Base-by-base conservation (phyloP, 2,113 vertebrate genomes). In the Cololabis saira region DNA sequence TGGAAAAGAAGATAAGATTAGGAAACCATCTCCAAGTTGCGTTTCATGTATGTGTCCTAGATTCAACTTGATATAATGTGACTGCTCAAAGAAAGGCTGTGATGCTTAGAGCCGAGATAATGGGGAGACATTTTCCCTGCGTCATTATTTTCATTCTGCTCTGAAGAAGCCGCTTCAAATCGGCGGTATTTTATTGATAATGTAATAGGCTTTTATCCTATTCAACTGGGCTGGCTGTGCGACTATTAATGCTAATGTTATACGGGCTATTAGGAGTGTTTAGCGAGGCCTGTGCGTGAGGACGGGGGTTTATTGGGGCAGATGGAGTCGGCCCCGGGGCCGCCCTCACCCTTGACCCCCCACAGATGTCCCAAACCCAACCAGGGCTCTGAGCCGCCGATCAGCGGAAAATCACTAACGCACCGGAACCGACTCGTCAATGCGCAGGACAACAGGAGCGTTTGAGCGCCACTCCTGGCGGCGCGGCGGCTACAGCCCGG, bases 281-380 rank as follows among this genome's bases (percentile, higher is more conserved):
- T 81, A 87, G 84, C 74, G n/a, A 57, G 69, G 17, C 80, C 33
- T 78, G 62, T 72, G 81, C 84, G 60, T 80, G 78, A 65, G 82
- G 84, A 87, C 55, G 71, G 61, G 88, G 75, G 82, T 77, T 92
- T 91, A 90, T 88, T 81, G 67, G 90, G 90, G 92, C 96, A 98
- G 96, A 96, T 98, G 96, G 96, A 85, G 83, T 55, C 86, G 94
- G 93, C 94, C 93, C 87, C 87, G 61, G 85, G 85, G 80, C 83
- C 88, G 85, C 88, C 84, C 71, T 74, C 84, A 81, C 89, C 87
- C 91, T 88, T 95, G 93, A 95, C 93, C 95, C 93, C 93, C 93
- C 91, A 90, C 95, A 96, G 94, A 95, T 95, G 95, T 92, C 92
- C 89, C 71, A 66, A 77, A 91, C 86, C 6, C 73, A 86, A 81